phyloP scores from a whole-genome alignment of 2,888 invertebrate genomes.

The Heteromurus nitidus region DNA sequence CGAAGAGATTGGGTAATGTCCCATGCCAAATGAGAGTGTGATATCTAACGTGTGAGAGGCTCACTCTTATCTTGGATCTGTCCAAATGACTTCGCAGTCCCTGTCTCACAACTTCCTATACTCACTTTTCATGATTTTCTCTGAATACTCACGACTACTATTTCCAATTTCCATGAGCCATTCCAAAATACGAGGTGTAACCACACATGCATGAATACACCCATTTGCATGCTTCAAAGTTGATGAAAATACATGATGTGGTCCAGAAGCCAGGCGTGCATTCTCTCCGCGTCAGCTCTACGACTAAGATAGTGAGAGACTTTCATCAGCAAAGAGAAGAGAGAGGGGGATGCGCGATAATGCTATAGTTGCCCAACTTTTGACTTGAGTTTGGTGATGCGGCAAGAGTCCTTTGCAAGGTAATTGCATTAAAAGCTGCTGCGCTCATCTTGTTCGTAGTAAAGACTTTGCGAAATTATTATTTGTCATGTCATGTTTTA shows the following conservation, averaged over 20 bases:
- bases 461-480: no score
- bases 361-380: slow-evolving; percentile 20
- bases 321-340: no score
- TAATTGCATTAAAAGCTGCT: slow-evolving; percentile 22
- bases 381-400: neutral
- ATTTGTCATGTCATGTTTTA: no score
- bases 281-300: neutral
- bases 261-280: neutral
- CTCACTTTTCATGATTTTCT: neutral
- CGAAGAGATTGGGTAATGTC: slow-evolving; percentile 52
- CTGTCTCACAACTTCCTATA: slow-evolving; percentile 23
- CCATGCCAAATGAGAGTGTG: slow-evolving; percentile 47
- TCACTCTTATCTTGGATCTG: slow-evolving; percentile 21
- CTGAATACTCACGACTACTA: neutral
- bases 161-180: neutral
- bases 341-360: slow-evolving; percentile 30
- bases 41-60: slow-evolving; percentile 20
- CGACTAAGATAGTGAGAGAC: slow-evolving; percentile 14
- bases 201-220: no score
- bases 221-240: neutral
- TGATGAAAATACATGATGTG: slow-evolving; percentile 6
- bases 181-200: neutral
- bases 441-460: no score
- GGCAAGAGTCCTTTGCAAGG: neutral
- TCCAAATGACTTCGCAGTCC: slow-evolving; percentile 30